Base-by-base conservation (phyloP, 2,113 vertebrate species). In the Barbus barbus region DNA sequence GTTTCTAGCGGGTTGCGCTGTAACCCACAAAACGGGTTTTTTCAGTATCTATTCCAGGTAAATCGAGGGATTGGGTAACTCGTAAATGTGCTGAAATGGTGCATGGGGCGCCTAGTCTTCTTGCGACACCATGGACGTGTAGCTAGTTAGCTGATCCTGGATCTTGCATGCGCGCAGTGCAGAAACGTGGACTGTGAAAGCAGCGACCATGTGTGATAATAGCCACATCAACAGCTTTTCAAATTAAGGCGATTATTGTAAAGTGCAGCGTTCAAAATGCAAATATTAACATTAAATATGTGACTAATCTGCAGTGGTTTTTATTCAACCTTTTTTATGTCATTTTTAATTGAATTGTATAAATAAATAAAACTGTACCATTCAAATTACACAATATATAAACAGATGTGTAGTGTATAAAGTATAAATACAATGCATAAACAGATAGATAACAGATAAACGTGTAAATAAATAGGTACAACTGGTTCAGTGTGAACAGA, bases 101-200 rank as follows among this genome's bases (percentile, higher is more conserved):
- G 63, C 78, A 81, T 81, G 76, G 78, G 56, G 60, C 28, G 72
- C 5, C 77, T 60, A 48, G 18, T 76, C 60, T 84, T 77, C 86
- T 36, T 78, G 58, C 65, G 38, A 73, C 83, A 78, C 83, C 41
- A 38, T 41, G 31, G 36, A 86, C 82, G 31, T 69, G 78, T 46
- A 81, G 78, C 61, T 76, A n/a, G 71, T 61, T 63, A 76, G 72
- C 65, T 63, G 65, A 18, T 83, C 24, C 46, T 76, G 63, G 31
- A 41, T 87, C 75, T 46, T 85, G 56, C 63, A 73, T 41, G 83
- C 53, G 73, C 28, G 18, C 44, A 22, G 33, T 58, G 51, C 56
- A 69, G 18, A 71, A 69, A 14, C 3, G 48, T 61, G 31, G 75
- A 73, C 41, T 75, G 86, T 85, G 86, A 87, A 83, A 18, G 74